A percentile compares a stretch with the other conserved stretches of the same genome.
Conservation (phyloP, 1,140 invertebrate species). For the Trissolcus basalis region DNA sequence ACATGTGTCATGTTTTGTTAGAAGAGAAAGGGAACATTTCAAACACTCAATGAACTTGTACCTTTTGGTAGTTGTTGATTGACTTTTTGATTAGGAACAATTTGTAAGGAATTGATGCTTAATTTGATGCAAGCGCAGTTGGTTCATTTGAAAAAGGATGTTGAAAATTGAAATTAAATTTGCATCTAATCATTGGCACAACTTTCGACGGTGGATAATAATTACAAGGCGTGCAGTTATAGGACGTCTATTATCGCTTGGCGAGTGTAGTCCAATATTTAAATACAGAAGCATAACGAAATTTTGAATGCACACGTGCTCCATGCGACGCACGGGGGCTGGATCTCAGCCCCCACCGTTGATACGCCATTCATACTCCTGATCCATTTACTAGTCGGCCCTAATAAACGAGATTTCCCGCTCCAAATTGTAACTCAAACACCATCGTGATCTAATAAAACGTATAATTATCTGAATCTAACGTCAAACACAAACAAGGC, state of each 20-base stretch:
- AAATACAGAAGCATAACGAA: slow-evolving; percentile 54
- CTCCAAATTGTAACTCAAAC: slow-evolving; percentile 53
- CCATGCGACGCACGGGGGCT: slow-evolving; percentile 14
- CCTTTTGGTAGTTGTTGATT: too few species aligned
- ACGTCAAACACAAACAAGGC: slow-evolving; percentile 17
- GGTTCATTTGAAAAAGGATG: too few species aligned
- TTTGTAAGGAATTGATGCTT: too few species aligned
- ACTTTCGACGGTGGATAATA: slow-evolving; percentile 14
- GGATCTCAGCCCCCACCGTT: slow-evolving; percentile 17
- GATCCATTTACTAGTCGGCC: slow-evolving; percentile 49
- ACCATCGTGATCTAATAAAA: slow-evolving; percentile 53
- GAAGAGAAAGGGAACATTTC: too few species aligned
- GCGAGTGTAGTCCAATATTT: slow-evolving; percentile 47
- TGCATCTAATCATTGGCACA: slow-evolving; percentile 37
- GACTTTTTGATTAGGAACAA: too few species aligned
- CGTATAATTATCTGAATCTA: slow-evolving; percentile 33
- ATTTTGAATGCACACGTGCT: slow-evolving; percentile 58
- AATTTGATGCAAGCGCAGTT: too few species aligned
- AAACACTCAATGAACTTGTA: too few species aligned
- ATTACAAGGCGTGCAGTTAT: slow-evolving; percentile 39
- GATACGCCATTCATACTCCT: slow-evolving; percentile 30
- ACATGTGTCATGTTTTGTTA: too few species aligned
- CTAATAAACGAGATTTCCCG: slow-evolving; percentile 48
- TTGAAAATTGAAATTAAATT: slow-evolving; percentile 4
- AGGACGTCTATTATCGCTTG: slow-evolving; percentile 56